These are phyloP conservation scores for Mythimna vitellina DNA, from an alignment of 2,888 invertebrate genomes.

Conservation along the genomic window DNA sequence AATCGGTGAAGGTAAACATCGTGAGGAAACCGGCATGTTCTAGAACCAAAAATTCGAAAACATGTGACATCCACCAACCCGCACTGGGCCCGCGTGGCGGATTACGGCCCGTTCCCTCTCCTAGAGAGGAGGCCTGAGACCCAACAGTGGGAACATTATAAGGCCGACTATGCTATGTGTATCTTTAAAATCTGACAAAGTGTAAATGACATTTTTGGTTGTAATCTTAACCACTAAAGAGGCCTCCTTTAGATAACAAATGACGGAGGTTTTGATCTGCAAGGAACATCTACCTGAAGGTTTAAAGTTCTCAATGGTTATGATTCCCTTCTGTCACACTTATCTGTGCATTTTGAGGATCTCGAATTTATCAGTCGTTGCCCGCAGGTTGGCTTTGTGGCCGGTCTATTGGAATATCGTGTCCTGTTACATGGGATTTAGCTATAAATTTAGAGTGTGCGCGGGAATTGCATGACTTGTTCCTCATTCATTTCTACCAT, in stretches of 20 bases:
- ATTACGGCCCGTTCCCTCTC: no score
- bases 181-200: neutral
- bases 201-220: neutral
- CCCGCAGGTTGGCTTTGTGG: neutral
- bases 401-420: neutral
- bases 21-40: no score
- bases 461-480: no score
- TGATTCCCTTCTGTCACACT: neutral
- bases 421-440: neutral
- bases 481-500: no score
- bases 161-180: no score
- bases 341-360: neutral
- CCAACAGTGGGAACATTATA: no score
- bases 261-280: slow-evolving; percentile 11
- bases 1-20: no score
- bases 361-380: neutral
- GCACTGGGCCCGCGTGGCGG: no score
- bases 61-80: no score
- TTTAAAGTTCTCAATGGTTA: neutral
- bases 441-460: no score
- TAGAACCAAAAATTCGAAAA: no score
- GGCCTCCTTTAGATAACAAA: slow-evolving; percentile 2
- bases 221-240: neutral
- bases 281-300: neutral
- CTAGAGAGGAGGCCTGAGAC: no score